Evolutionary conservation across 2,888 invertebrate genomes (phyloP), one percentile per base, ranked within the genome.

Genomic region (Tromatobia lineatoria): DNA sequence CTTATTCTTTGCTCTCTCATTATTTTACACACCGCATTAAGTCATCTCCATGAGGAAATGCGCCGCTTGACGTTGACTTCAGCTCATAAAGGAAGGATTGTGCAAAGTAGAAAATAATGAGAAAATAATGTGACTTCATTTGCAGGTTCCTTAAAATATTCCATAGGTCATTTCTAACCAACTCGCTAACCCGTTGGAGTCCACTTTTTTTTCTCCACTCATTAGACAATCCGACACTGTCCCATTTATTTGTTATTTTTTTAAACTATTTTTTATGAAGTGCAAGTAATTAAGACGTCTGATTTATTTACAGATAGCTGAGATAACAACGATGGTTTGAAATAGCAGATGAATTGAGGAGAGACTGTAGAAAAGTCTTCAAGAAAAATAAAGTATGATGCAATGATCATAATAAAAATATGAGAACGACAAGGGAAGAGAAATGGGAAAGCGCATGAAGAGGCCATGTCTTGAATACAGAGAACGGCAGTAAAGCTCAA

Each of bases 391-490:
- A 29, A 59, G 29, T 59, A 29, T 29, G 59, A 59, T 59, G 59
- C 15, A 57, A 25, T 13, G 13, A 57, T 57, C 11, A 57, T 20
- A 18, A 59, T 45, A 25, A 29, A 59, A 59, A 45, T 45, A 10
- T 18, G 59, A 25, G 29, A 59, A 73, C 18, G 23, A 25, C 25
- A 59, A 23, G 42, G 25, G 23, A 45, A 18, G 11, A 50, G 34
- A 20, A 50, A 74, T 61, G 57, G 47, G 59, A 18, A 57, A 59
- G 73, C 73, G 57, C 42, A 29, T 38, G 29, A 59, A 29, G 59
- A 73, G 45, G 45, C 18, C 25, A 45, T 25, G 73, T 15, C 73
- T 73, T n/a, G 73, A 73, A 45, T 73, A 20, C 29, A 47, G 47
- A 15, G 34, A 18, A 69, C 70, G 54, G 23, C 29, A n/a, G 38